Conservation (phyloP, 2,888 invertebrate species). For the Norana najaformis region DNA sequence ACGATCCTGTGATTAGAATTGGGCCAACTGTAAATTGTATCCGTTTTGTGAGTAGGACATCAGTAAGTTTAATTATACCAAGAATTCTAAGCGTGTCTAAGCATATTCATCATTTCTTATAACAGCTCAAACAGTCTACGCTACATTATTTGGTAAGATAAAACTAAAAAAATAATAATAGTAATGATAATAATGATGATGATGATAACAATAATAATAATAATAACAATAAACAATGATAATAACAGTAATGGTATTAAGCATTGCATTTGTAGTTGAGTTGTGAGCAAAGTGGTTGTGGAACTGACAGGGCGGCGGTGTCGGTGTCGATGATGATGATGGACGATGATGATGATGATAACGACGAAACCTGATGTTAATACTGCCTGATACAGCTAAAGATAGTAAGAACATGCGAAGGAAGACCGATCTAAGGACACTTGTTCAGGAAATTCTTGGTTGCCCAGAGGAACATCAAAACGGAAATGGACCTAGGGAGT, state of each 20-base stretch:
- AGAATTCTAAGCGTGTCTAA: no score
- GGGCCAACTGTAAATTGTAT: background rate
- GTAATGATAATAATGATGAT: background rate
- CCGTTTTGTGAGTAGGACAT: background rate
- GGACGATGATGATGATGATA: background rate
- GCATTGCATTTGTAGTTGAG: background rate
- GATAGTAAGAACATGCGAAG: background rate
- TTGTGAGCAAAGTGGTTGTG: background rate
- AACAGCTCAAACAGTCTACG: background rate
- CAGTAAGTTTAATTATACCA: background rate
- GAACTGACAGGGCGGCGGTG: background rate
- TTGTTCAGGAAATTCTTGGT: background rate
- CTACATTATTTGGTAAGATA: background rate
- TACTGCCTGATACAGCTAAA: background rate
- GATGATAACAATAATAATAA: background rate
- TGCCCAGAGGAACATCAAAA: background rate
- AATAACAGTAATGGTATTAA: background rate
- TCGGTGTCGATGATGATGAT: background rate
- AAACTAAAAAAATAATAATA: background rate
- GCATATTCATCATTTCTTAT: background rate
- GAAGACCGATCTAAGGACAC: background rate
- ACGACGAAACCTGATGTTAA: background rate
- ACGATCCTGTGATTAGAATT: background rate
- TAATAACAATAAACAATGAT: background rate
- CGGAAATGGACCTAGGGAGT: background rate